These are phyloP conservation scores for Mesocricetus auratus DNA, from an alignment of 2,113 vertebrate genomes.

Conservation along the genomic window DNA sequence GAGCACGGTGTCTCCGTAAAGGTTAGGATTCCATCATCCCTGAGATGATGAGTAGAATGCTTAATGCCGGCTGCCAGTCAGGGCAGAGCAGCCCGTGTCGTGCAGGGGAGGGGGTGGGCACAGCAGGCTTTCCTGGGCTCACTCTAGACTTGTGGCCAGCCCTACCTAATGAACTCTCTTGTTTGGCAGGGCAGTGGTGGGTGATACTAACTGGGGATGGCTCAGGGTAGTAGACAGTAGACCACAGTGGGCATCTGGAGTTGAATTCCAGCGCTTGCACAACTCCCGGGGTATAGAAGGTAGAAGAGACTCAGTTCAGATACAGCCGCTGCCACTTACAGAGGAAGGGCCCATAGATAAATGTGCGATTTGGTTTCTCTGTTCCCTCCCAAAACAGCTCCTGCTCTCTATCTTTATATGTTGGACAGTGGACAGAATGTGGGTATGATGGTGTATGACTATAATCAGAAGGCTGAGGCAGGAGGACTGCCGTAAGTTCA, in stretches of 20 bases:
- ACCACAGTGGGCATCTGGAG: neutral
- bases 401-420: slow-evolving; percentile 6
- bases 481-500: neutral
- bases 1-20: slow-evolving; percentile 79
- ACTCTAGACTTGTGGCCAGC: slow-evolving; percentile 29
- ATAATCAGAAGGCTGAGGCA: neutral
- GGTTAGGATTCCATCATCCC: slow-evolving; percentile 84
- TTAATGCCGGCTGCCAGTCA: slow-evolving; percentile 77
- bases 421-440: neutral
- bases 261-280: neutral
- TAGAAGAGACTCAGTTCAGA: slow-evolving; percentile 32
- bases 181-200: slow-evolving; percentile 13
- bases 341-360: neutral
- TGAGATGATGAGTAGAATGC: slow-evolving; percentile 76
- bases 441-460: neutral
- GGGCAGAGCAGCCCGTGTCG: slow-evolving; percentile 6
- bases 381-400: neutral
- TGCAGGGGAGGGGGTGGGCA: neutral
- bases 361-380: neutral
- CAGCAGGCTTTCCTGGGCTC: slow-evolving; percentile 13
- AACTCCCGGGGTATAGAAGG: neutral
- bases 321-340: neutral
- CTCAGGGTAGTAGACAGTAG: neutral
- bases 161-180: slow-evolving; percentile 60
- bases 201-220: slow-evolving; percentile 22